Evolutionary conservation across 1,140 invertebrate species (phyloP).

Genomic region (Drosophila suzukii): DNA sequence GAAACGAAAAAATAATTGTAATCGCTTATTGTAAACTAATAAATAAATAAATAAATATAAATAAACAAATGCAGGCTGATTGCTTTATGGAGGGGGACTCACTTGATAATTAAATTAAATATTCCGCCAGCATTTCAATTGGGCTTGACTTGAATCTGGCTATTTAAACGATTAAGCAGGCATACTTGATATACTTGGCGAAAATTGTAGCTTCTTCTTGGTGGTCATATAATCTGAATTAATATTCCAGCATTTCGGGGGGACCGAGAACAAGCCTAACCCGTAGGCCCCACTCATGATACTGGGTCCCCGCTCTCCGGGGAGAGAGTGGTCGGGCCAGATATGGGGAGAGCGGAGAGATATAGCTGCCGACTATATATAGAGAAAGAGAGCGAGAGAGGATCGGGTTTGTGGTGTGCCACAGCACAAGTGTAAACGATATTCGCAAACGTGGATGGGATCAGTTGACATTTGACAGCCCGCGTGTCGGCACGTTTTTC

Average conservation of each 20-base stretch:
- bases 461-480: conserved; percentile 84
- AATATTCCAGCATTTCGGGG: conserved; percentile 42
- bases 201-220: conserved; percentile 56
- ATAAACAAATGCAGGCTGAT: conserved; percentile 53
- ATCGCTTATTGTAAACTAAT: conserved; percentile 84
- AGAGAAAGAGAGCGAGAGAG: conserved; percentile 10
- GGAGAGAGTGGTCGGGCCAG: not conserved
- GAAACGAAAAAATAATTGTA: conserved; percentile 75
- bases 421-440: conserved; percentile 73
- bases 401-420: conserved; percentile 31
- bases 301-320: conserved; percentile 2
- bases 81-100: not conserved
- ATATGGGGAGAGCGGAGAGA: conserved; percentile 23
- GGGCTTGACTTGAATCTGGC: conserved; percentile 16
- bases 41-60: conserved; percentile 83
- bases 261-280: conserved; percentile 40
- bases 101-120: conserved; percentile 20
- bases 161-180: conserved; percentile 10
- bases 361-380: conserved; percentile 1
- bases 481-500: conserved; percentile 73
- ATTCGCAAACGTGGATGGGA: conserved; percentile 72
- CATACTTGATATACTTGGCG: conserved; percentile 2
- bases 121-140: conserved; percentile 29
- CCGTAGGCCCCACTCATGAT: conserved; percentile 28
- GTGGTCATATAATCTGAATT: conserved; percentile 44